phyloP scores from a whole-genome alignment of 1,140 invertebrate species.

The Zaprionus lachaisei region DNA sequence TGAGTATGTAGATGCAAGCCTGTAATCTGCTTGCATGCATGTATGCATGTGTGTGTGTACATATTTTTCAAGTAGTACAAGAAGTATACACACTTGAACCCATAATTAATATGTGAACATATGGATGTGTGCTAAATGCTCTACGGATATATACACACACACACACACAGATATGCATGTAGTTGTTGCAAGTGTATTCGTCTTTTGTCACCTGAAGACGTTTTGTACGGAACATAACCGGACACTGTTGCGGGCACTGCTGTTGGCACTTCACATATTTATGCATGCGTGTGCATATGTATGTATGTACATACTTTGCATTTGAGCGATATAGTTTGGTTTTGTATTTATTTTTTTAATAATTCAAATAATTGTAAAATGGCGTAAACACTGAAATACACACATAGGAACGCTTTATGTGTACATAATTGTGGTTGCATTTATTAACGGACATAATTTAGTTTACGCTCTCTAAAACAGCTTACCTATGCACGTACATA shows the following conservation, averaged over 20 bases:
- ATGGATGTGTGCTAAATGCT: slow-evolving; percentile 26
- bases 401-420: background rate
- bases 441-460: slow-evolving; percentile 29
- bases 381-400: background rate
- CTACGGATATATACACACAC: slow-evolving; percentile 11
- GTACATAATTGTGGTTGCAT: background rate
- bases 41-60: slow-evolving; percentile 20
- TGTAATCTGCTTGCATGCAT: slow-evolving; percentile 16
- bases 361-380: background rate
- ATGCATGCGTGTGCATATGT: slow-evolving; percentile 1
- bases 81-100: slow-evolving; percentile 68
- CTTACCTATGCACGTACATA: background rate
- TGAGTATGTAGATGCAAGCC: slow-evolving; percentile 2
- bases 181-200: slow-evolving; percentile 6
- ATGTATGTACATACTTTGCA: background rate
- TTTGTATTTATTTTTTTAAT: background rate
- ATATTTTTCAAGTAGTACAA: slow-evolving; percentile 52
- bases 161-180: background rate
- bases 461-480: slow-evolving; percentile 31
- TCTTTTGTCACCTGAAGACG: slow-evolving; percentile 9
- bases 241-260: background rate
- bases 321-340: background rate
- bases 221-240: background rate
- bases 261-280: background rate
- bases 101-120: slow-evolving; percentile 61